Conservation (phyloP, 2,113 vertebrate genomes). For the Ginglymostoma cirratum region DNA sequence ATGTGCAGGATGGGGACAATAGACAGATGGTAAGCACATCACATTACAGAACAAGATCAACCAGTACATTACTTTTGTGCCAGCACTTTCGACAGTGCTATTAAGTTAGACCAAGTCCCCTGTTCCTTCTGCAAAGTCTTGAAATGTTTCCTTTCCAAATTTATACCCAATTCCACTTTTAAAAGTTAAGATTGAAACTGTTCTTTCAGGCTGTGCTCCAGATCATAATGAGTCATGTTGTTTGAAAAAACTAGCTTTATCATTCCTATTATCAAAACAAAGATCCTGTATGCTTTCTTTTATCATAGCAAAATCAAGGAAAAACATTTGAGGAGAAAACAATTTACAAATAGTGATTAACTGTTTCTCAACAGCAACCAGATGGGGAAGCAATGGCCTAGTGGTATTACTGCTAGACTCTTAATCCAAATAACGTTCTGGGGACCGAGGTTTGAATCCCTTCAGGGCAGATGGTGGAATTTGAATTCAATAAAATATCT, state of each 20-base stretch:
- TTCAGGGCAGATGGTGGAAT: no score
- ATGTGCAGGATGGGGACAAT: neutral
- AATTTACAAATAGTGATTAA: neutral
- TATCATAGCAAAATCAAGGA: neutral
- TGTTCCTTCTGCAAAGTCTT: neutral
- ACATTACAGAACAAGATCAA: neutral
- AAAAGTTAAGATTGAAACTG: neutral
- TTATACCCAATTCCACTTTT: neutral
- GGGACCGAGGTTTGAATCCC: no score
- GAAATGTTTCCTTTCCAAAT: neutral
- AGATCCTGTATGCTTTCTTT: neutral
- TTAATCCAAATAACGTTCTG: no score
- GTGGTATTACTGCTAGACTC: no score
- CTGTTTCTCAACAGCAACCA: neutral
- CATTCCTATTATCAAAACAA: neutral
- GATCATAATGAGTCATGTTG: neutral
- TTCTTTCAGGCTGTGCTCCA: neutral
- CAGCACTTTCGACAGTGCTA: neutral
- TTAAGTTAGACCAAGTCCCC: neutral
- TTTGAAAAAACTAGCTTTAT: neutral
- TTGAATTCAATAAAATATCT: no score
- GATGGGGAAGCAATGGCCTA: no score
- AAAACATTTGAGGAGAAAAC: neutral
- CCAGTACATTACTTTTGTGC: neutral
- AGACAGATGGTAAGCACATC: neutral